Base-by-base conservation (phyloP, 64 coral and sea anemone genomes). In the Platygyra sinensis region DNA sequence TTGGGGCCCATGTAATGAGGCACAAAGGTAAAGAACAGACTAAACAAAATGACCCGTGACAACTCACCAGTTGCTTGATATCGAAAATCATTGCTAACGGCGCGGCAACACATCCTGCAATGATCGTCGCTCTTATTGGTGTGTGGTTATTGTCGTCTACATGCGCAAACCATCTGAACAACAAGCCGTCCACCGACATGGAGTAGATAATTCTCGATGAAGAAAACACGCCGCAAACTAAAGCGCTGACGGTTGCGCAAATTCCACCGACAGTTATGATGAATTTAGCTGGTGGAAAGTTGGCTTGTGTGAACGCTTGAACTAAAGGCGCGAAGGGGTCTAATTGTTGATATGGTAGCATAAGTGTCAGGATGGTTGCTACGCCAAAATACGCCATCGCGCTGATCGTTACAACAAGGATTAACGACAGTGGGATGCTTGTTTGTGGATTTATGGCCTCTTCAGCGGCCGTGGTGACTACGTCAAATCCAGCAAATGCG, bases 121-220 rank as follows among this genome's bases (percentile, higher is more conserved):
- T 19, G 62, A 80, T 54, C 14, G 88, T 80, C 49, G 88, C 77
- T 22, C 77, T 80, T 38, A 79, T 57, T 51, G 88, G 88, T 24
- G 79, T 52, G 64, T 90, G 51, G 10, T 62, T 81, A 22, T 72
- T 71, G n/a, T 90, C 88, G 24, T 32, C 72, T 2, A 90, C 71
- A 32, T 24, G 46, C 12, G 76, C 20, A 81, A 90, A 81, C 39
- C 32, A 90, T 33, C 61, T 24, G n/a, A 81, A 81, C 10, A 90
- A 13, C 10, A 90, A 27, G 36, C 88, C 88, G 62, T 90, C 77
- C 22, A 36, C 1, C 10, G 88, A 78, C 88, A 90, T 90, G 24
- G 88, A 80, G 72, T 72, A 81, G 29, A 90, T 19, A 72, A 90
- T 80, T 90, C 77, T 80, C 13, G 88, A 72, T 12, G 88, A 27